Percentiles rank a stretch among this genome's conserved stretches.
phyloP scores from a whole-genome alignment of 1,140 invertebrate genomes.

The Batillaria attramentaria region DNA sequence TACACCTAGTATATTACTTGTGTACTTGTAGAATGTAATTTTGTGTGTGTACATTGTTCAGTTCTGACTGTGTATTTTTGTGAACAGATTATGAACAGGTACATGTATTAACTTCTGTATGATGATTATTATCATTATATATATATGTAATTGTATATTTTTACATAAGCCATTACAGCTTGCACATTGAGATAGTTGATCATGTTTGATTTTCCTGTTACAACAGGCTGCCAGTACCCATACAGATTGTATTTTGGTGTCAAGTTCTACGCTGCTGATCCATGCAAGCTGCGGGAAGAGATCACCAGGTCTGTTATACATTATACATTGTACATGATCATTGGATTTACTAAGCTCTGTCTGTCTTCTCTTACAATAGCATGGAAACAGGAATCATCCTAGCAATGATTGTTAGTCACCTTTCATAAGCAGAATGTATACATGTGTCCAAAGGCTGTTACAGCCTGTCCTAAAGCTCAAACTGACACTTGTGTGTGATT shows the following conservation, averaged over 20 bases:
- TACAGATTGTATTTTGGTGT: slow-evolving; percentile 65
- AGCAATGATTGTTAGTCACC: too few species aligned
- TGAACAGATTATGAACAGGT: background rate
- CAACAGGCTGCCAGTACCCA: slow-evolving; percentile 51
- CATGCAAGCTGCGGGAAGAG: slow-evolving; percentile 67
- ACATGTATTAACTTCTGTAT: background rate
- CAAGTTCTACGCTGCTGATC: slow-evolving; percentile 67
- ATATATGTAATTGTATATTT: slow-evolving; percentile 7
- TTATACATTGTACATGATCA: too few species aligned
- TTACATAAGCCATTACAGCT: background rate
- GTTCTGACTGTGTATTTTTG: background rate
- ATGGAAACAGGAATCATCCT: too few species aligned
- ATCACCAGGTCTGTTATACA: slow-evolving; percentile 60
- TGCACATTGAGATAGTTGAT: background rate
- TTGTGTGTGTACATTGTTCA: background rate
- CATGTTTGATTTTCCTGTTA: slow-evolving; percentile 39
- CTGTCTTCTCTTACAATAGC: too few species aligned
- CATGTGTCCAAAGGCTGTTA: too few species aligned
- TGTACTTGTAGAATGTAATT: background rate
- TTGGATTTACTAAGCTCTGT: too few species aligned
- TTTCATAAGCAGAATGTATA: too few species aligned
- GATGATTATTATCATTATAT: background rate
- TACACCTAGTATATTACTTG: background rate
- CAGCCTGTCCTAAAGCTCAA: too few species aligned
- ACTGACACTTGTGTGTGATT: too few species aligned